A percentile compares a stretch with the other conserved stretches of the same genome.
Evolutionary conservation across 2,113 vertebrate genomes (phyloP).

Genomic region (Larimichthys polyactis): DNA sequence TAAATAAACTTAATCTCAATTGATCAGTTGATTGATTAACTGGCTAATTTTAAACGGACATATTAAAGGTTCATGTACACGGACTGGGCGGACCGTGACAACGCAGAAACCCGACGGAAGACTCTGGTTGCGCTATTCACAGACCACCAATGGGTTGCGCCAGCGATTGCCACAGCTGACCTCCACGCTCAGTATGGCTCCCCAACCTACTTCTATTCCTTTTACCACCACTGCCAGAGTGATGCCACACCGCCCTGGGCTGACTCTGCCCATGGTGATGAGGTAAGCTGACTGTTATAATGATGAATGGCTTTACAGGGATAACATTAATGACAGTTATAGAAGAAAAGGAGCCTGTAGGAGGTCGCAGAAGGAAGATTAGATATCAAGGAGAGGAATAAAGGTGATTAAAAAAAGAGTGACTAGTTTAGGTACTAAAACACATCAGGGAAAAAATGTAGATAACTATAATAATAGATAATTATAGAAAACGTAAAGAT

Average conservation of each 20-base stretch:
- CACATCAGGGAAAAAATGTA: neutral
- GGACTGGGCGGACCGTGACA: conserved; percentile 97
- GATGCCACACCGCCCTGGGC: conserved; percentile 96
- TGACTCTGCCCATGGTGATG: conserved; percentile 96
- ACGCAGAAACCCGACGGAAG: conserved; percentile 92
- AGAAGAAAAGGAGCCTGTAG: neutral
- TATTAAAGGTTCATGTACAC: conserved; percentile 95
- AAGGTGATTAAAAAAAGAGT: neutral
- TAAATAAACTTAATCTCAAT: neutral
- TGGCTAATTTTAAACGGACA: neutral
- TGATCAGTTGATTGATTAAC: neutral
- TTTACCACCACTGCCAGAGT: conserved; percentile 97
- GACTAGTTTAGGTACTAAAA: neutral
- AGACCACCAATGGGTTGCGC: conserved; percentile 98
- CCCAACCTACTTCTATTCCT: conserved; percentile 98
- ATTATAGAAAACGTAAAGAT: conserved; percentile 7
- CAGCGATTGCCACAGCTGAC: conserved; percentile 95
- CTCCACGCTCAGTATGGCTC: conserved; percentile 98
- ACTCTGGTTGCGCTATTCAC: conserved; percentile 96
- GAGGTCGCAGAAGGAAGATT: neutral
- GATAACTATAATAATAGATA: too few relatives aligned
- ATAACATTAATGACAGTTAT: neutral
- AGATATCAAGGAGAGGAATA: neutral
- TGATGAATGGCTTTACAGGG: neutral
- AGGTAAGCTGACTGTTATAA: conserved; percentile 71